Evolutionary conservation across 35 echinoderm and acorn worm genomes (phyloP).

Genomic region (Chiridota heheva): DNA sequence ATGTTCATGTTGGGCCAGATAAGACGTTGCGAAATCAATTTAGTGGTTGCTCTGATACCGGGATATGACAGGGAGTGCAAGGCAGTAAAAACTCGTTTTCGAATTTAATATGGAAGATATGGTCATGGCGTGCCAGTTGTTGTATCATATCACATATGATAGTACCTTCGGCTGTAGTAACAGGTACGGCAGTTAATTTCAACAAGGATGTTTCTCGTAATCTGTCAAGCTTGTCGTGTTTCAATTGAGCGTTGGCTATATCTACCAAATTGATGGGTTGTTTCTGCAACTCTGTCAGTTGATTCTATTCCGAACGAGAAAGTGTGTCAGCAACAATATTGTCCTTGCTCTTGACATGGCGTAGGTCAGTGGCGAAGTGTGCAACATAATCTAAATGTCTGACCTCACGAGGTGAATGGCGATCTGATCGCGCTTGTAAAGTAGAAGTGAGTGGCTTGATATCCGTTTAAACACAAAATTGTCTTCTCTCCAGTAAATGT

Average conservation of each 20-base stretch:
- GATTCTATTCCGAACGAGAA: too few species aligned
- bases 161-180: too few species aligned
- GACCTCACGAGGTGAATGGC: constrained; percentile 16
- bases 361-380: constrained; percentile 10
- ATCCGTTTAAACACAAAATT: constrained; percentile 10
- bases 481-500: constrained; percentile 3
- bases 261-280: too few species aligned
- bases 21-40: neutral
- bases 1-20: neutral
- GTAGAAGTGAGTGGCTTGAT: neutral
- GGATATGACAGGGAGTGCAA: neutral
- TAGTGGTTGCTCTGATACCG: neutral
- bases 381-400: constrained; percentile 18
- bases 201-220: too few species aligned
- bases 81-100: neutral
- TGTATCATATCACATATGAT: too few species aligned
- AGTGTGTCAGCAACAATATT: constrained; percentile 5
- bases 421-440: neutral
- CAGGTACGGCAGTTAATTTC: too few species aligned
- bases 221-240: too few species aligned
- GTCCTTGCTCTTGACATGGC: constrained; percentile 32
- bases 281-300: too few species aligned
- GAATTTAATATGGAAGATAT: neutral
- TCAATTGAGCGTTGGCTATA: too few species aligned
- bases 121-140: neutral